phyloP scores from a whole-genome alignment of 2,797 vertebrate species.

The Aplochiton taeniatus region DNA sequence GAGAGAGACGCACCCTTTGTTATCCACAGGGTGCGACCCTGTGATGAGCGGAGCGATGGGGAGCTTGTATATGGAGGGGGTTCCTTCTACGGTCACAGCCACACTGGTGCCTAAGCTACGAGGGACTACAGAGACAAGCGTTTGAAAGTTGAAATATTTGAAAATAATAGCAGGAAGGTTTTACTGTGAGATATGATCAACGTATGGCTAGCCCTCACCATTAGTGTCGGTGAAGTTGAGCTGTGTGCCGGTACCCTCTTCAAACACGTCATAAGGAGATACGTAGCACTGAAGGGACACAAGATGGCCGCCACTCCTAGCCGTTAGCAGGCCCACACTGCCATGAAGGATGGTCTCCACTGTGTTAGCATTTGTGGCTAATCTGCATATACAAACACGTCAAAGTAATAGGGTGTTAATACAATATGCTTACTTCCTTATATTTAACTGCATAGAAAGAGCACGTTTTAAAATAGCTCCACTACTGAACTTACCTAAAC shows the following conservation, averaged over 20 bases:
- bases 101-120: constrained; percentile 89
- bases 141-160: not conserved
- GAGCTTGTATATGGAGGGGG: constrained; percentile 88
- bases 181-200: not conserved
- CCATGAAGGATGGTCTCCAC: constrained; percentile 96
- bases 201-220: constrained; percentile 63
- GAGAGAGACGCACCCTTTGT: constrained; percentile 84
- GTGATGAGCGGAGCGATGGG: constrained; percentile 96
- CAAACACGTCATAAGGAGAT: constrained; percentile 90
- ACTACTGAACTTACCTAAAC: constrained; percentile 84
- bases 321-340: constrained; percentile 90
- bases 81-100: constrained; percentile 93
- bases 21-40: constrained; percentile 95
- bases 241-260: constrained; percentile 84
- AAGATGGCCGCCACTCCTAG: constrained; percentile 93
- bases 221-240: constrained; percentile 85
- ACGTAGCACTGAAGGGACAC: constrained; percentile 97
- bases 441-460: not conserved
- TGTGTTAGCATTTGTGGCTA: constrained; percentile 91
- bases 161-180: not conserved
- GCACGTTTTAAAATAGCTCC: not conserved
- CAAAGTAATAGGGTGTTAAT: not conserved
- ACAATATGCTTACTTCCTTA: not conserved
- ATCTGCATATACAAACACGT: constrained; percentile 73
- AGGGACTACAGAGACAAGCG: constrained; percentile 75